These are phyloP conservation scores for Vanessa atalanta DNA, from an alignment of 1,140 invertebrate genomes.

Conservation along the genomic window DNA sequence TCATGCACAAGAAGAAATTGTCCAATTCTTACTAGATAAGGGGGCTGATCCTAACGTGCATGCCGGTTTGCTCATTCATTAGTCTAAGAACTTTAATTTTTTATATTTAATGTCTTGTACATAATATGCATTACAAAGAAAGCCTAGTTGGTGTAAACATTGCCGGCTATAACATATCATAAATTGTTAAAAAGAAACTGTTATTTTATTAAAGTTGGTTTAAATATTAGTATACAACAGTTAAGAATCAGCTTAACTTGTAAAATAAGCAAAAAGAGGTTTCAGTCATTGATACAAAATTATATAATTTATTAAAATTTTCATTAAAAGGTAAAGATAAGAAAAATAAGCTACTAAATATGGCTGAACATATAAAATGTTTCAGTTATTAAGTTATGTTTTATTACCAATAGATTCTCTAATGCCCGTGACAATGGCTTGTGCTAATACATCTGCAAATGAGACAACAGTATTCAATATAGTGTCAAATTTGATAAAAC, in stretches of 20 bases:
- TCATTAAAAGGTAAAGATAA: no score
- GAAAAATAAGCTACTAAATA: no score
- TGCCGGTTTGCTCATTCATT: slow-evolving; percentile 45
- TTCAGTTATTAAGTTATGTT: not conserved
- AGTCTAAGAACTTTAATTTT: not conserved
- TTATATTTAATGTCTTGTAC: not conserved
- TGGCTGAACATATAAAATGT: no score
- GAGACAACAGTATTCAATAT: slow-evolving; percentile 59
- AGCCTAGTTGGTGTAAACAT: no score
- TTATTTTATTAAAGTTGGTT: not conserved
- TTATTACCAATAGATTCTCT: slow-evolving; percentile 72
- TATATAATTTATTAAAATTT: no score
- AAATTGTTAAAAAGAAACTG: no score
- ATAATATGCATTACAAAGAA: no score
- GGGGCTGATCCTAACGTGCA: slow-evolving; percentile 67
- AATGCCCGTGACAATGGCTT: slow-evolving; percentile 80
- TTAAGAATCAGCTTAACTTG: no score
- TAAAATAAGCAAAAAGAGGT: no score
- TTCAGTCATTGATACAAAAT: no score
- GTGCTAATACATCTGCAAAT: slow-evolving; percentile 63
- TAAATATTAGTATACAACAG: no score
- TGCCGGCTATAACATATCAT: no score
- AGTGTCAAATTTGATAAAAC: slow-evolving; percentile 57
- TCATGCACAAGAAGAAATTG: slow-evolving; percentile 67
- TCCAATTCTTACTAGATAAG: slow-evolving; percentile 55